Evolutionary conservation across 2,113 vertebrate genomes (phyloP), one percentile per base, ranked within the genome.

Genomic region (Ophiodon elongatus): DNA sequence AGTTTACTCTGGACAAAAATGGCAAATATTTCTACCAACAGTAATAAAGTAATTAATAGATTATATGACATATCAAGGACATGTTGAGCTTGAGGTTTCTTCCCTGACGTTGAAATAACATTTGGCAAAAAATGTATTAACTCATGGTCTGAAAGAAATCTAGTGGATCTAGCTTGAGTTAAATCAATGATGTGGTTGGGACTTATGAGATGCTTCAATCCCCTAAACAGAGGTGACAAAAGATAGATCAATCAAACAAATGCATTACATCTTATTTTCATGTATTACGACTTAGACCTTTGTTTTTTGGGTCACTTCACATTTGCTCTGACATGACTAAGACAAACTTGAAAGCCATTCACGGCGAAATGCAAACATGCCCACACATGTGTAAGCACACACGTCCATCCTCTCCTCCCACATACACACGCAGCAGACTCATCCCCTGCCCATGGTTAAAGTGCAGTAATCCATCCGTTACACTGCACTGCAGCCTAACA

Each of bases 401-500:
- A 73, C 17, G 15, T 66, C 73, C 14, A 4, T 59, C 59, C 63
- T 33, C 52, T 41, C n/a, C 70, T n/a, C 59, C 43, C 39, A 7
- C 60, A 25, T 4, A 29, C 65, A 78, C 33, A 62, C 25, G 52
- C 37, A 52, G 57, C n/a, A 10, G 41, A 80, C 31, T 62, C 63
- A 63, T 31, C 2, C 64, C 69, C 77, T 43, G 43, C 70, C 80
- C 52, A 11, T 73, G 81, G 86, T 37, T 31, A 76, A 82, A 86
- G 86, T 77, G 80, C 86, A 82, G 83, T 67, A 84, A 91, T 90
- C 85, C 76, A 88, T 76, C 85, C 84, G 41, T 70, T 62, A 70
- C 81, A 52, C 75, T 80, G 80, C 83, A 76, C 83, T 82, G 83
- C 78, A 90, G 82, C 85, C 86, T 77, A 86, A 89, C 92, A 83